Percentiles rank a stretch among this genome's conserved stretches.
Conservation (phyloP, 2,113 vertebrate species). For the Erpornis zantholeuca region DNA sequence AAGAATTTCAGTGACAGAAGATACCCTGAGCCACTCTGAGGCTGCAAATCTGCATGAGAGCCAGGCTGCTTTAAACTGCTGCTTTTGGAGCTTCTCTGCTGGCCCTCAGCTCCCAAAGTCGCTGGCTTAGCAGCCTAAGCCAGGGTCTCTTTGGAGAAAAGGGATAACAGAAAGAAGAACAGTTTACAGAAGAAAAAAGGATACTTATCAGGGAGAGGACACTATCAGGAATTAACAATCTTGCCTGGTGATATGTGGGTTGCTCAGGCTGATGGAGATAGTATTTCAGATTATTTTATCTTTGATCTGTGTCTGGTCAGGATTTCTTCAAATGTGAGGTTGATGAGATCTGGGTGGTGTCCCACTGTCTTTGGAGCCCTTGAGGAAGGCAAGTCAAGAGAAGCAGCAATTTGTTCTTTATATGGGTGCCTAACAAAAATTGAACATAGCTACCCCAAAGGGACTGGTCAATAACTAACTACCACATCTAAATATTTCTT, state of each 20-base stretch:
- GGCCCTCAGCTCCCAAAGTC: neutral
- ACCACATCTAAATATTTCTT: neutral
- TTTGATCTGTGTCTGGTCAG: neutral
- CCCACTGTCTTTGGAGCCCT: neutral
- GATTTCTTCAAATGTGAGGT: neutral
- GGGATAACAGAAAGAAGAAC: neutral
- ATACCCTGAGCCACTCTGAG: neutral
- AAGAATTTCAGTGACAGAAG: neutral
- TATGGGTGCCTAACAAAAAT: neutral
- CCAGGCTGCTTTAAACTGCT: neutral
- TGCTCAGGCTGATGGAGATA: neutral
- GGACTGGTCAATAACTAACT: neutral
- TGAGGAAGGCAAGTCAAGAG: neutral
- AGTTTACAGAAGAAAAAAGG: neutral
- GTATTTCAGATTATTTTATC: neutral
- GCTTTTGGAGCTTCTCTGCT: neutral
- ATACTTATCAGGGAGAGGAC: neutral
- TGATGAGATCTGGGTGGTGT: neutral
- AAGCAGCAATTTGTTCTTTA: neutral
- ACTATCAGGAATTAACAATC: neutral
- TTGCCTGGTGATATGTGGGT: neutral
- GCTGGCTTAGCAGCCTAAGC: neutral
- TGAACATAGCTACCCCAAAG: neutral
- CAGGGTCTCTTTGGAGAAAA: neutral
- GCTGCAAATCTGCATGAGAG: neutral